These are phyloP conservation scores for Ferrisia virgata DNA, from an alignment of 2,888 invertebrate species.

Conservation along the genomic window DNA sequence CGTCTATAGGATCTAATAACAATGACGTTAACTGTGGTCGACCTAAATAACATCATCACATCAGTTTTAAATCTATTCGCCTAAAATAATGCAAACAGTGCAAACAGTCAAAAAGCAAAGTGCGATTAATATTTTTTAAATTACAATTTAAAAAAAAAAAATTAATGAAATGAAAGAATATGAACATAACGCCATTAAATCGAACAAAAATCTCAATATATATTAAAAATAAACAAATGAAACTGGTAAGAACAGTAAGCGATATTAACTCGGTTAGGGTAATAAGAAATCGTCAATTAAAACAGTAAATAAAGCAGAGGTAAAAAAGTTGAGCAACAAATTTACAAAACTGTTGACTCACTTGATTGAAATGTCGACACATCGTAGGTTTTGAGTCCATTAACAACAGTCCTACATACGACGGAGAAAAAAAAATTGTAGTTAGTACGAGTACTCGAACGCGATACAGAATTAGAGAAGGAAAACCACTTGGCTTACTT, in stretches of 20 bases:
- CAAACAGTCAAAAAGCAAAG: neutral
- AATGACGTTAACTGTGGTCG: slow-evolving; percentile 41
- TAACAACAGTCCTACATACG: slow-evolving; percentile 33
- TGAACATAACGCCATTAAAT: neutral
- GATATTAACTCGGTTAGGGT: neutral
- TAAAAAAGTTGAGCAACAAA: neutral
- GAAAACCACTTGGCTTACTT: neutral
- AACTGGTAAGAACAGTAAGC: neutral
- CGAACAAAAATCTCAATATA: neutral
- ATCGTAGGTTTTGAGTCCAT: slow-evolving; percentile 33
- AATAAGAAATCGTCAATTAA: neutral
- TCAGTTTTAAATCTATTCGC: neutral
- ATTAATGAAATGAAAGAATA: neutral
- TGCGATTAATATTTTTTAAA: neutral
- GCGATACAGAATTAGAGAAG: neutral
- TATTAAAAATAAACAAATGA: neutral
- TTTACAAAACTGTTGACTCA: neutral
- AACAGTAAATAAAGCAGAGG: neutral
- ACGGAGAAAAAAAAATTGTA: neutral
- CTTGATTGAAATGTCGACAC: slow-evolving; percentile 21
- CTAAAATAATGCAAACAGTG: neutral
- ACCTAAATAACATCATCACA: slow-evolving; percentile 45
- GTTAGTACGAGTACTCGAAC: neutral
- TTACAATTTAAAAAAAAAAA: neutral
- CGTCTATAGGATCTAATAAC: slow-evolving; percentile 66